Evolutionary conservation across 1,140 invertebrate species (phyloP).

Genomic region (Trialeurodes vaporariorum): DNA sequence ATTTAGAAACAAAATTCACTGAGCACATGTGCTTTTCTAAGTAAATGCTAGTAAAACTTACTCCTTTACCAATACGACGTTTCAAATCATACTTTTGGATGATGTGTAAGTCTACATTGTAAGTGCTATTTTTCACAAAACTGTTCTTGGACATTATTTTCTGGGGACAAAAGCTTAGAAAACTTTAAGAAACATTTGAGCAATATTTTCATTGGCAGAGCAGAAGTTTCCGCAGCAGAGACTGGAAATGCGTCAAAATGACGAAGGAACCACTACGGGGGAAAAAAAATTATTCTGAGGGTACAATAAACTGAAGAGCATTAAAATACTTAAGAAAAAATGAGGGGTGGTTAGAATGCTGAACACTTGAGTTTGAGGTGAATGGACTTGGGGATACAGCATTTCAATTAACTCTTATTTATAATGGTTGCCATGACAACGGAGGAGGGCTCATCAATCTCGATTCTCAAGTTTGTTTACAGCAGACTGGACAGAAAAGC

Average conservation of each 20-base stretch:
- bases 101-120: constrained; percentile 14
- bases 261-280: neutral
- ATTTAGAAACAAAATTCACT: no score
- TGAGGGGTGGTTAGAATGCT: constrained; percentile 2
- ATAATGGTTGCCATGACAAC: neutral
- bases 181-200: neutral
- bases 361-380: neutral
- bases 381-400: neutral
- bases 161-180: neutral
- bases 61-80: constrained; percentile 32
- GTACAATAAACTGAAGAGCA: neutral
- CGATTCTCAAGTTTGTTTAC: constrained; percentile 1
- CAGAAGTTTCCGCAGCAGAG: neutral
- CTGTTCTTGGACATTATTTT: constrained; percentile 3
- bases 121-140: constrained; percentile 10
- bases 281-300: no score
- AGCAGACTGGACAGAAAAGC: no score
- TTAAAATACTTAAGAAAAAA: constrained; percentile 9
- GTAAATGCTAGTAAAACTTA: no score
- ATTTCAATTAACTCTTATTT: neutral
- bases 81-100: constrained; percentile 16
- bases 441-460: neutral
- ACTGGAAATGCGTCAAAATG: neutral
- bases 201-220: neutral
- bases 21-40: no score